These are phyloP conservation scores for Chelonia mydas DNA, from an alignment of 2,797 vertebrate species.

Conservation along the genomic window DNA sequence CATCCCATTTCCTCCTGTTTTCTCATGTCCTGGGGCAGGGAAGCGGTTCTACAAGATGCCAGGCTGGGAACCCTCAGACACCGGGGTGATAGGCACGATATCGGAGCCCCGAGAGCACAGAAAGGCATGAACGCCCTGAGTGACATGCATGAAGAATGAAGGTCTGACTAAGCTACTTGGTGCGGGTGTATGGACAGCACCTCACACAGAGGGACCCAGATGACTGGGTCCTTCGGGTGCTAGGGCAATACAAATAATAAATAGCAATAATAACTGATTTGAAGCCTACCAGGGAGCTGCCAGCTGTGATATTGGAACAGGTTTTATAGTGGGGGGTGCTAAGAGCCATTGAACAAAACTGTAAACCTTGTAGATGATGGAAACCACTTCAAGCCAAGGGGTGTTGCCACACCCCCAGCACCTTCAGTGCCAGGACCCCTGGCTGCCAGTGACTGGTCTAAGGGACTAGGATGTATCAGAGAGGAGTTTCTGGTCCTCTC, in stretches of 20 bases:
- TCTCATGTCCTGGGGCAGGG: background rate
- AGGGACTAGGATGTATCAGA: background rate
- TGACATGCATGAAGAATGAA: background rate
- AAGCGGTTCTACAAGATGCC: background rate
- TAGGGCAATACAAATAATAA: rapidly evolving
- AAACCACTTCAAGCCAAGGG: too few species aligned
- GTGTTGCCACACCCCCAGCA: too few species aligned
- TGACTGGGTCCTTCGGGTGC: rapidly evolving
- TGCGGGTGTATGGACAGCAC: background rate
- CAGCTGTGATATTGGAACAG: too few species aligned
- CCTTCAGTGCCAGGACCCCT: too few species aligned
- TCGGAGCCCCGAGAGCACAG: background rate
- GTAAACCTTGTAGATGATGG: too few species aligned
- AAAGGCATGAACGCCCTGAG: background rate
- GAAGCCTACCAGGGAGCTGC: background rate
- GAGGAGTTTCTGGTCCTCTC: background rate
- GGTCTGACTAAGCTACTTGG: background rate
- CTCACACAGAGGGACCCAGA: background rate
- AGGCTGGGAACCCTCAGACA: background rate
- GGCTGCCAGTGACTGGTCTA: background rate
- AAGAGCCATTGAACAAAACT: too few species aligned
- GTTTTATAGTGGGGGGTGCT: too few species aligned
- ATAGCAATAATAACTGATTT: background rate
- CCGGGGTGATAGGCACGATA: background rate
- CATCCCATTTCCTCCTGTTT: background rate